phyloP scores from a whole-genome alignment of 2,888 invertebrate genomes.

The Chydorus sphaericus region DNA sequence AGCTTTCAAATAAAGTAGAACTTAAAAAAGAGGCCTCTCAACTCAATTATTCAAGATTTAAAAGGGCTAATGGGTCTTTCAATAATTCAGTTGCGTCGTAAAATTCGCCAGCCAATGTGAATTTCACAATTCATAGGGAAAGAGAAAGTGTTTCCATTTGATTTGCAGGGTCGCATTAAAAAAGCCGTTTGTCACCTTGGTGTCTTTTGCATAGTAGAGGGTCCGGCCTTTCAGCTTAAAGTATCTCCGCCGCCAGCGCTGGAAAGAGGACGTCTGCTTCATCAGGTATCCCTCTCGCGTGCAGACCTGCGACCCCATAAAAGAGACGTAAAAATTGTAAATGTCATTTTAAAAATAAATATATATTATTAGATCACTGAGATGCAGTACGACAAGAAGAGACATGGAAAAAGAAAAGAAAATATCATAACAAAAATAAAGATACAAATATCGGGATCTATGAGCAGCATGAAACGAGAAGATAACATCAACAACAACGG shows the following conservation, averaged over 20 bases:
- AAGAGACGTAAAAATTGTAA: background rate
- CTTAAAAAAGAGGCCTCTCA: too few species aligned
- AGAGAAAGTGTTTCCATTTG: too few species aligned
- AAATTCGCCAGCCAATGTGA: too few species aligned
- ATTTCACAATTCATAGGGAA: background rate
- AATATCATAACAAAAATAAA: background rate
- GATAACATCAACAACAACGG: background rate
- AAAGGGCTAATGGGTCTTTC: too few species aligned
- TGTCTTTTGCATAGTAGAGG: conserved; percentile 73
- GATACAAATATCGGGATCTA: background rate
- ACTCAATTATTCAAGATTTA: too few species aligned
- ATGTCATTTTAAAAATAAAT: background rate
- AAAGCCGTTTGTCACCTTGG: too few species aligned
- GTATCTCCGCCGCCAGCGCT: conserved; percentile 70
- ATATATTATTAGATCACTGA: too few species aligned
- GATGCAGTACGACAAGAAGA: conserved; percentile 27
- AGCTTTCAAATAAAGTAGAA: too few species aligned
- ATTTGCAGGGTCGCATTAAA: too few species aligned
- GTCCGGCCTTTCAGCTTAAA: conserved; percentile 68
- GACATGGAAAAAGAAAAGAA: conserved; percentile 19
- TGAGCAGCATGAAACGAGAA: background rate
- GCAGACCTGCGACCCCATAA: conserved; percentile 30
- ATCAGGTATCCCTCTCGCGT: conserved; percentile 68
- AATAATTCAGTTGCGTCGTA: too few species aligned
- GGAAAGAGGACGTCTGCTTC: conserved; percentile 74